Base-by-base conservation (phyloP, 1,140 invertebrate genomes). In the Helicoverpa zea region DNA sequence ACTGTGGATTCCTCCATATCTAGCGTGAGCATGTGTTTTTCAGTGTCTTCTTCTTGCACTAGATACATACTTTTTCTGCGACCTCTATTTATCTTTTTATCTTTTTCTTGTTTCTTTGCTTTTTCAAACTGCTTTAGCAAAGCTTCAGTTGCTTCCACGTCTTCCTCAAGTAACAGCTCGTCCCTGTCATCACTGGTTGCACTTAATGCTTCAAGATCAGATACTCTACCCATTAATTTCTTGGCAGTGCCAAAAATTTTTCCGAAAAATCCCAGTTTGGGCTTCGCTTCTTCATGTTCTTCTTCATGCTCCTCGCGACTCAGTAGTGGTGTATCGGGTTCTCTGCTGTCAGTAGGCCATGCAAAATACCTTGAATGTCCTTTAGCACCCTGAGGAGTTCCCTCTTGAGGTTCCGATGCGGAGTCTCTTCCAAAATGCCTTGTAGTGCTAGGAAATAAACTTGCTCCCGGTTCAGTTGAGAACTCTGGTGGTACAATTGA, bases 81-180 rank as follows among this genome's bases (percentile, higher is more conserved):
- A 47, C 4, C 16, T 63, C 35, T 76, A 23, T 51, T 10, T 64
- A 16, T 64, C 16, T 51, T 66, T 23, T 43, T 18, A 9, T 54
- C 16, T 1, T 49, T 29, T 49, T 76, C 59, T 29, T 35, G 52
- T 77, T 51, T 52, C 51, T 29, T 77, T 11, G 59, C 75, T 64
- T 30, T 59, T 16, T 72, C 66, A 51, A 79, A 49, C 13, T 79
- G 77, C 9, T 16, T 52, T n/a, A 72, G 52, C 5, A 83, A 29
- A 4, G 52, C 79, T 13, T 58, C 30, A 1, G 82, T 81, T 18
- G 82, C 75, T 61, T 73, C 79, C 16, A 81, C 75, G 1, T 80
- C 79, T 75, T 82, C 83, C 52, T 82, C 68, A 2, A 81, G 51
- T n/a, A 80, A 61, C 11, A 84, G 51, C n/a, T 49, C 61, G 61